Evolutionary conservation across 1,140 invertebrate genomes (phyloP).

Genomic region (Calosoma granatense): DNA sequence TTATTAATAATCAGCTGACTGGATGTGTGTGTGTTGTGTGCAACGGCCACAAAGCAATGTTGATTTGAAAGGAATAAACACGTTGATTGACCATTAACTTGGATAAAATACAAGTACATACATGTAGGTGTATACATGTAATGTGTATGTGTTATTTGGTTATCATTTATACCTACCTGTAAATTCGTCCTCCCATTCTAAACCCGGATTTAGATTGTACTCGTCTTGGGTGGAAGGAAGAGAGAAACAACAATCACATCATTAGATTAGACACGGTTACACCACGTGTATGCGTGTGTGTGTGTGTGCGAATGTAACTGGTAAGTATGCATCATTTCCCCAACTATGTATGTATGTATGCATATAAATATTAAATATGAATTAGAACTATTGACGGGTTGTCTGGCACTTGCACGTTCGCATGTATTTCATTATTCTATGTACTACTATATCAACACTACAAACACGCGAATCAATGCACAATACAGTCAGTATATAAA

Average conservation of each 20-base stretch:
- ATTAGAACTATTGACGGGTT: too few relatives aligned
- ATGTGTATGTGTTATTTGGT: constrained; percentile 25
- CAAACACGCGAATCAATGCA: too few relatives aligned
- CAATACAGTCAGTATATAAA: too few relatives aligned
- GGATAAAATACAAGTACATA: background rate
- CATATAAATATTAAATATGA: too few relatives aligned
- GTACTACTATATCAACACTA: too few relatives aligned
- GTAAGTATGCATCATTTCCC: too few relatives aligned
- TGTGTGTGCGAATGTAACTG: background rate
- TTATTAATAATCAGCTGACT: too few relatives aligned
- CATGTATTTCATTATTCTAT: too few relatives aligned
- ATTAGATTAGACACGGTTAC: constrained; percentile 40
- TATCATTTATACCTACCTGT: constrained; percentile 79
- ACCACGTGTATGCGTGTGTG: background rate
- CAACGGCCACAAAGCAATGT: too few relatives aligned
- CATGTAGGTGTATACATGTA: background rate
- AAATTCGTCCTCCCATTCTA: constrained; percentile 99
- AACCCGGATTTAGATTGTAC: constrained; percentile 97
- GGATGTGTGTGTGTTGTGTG: too few relatives aligned
- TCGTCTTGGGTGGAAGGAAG: constrained; percentile 83
- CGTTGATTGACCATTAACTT: background rate
- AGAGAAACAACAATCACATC: constrained; percentile 55
- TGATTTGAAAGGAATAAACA: too few relatives aligned
- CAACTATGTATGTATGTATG: too few relatives aligned
- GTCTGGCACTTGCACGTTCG: background rate